Base-by-base conservation (phyloP, 2,113 vertebrate genomes). In the Solea senegalensis region DNA sequence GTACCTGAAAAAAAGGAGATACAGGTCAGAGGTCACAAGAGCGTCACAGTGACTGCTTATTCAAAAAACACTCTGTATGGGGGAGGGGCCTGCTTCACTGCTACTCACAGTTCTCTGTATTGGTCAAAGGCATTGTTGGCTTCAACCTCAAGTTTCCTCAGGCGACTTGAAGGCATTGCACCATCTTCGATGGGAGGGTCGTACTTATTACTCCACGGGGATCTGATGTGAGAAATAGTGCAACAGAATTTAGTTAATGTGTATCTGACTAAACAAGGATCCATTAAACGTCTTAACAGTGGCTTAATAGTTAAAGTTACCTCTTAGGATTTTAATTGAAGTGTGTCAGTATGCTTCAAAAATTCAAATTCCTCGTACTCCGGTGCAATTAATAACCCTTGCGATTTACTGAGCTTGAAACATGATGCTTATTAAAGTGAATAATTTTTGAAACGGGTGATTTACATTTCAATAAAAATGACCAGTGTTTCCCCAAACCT, bases 111-210 rank as follows among this genome's bases (percentile, higher is more conserved):
- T 90, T 99, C 98, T 96, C 98, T 95, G 93, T 99, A 99, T 93
- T 99, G 98, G 94, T 99, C 98, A 7, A 99, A 99, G 92, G 98
- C 98, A 45, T 98, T 98, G 90, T 99, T 99, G 89, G 97, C 98
- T 90, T 99, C 98, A 66, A 99, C 95, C 91, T 99, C 98, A 51
- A 99, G 95, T 90, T 99, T 99, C 60, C 98, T 95, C 90, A 99
- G 94, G 55, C 98, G 96, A 74, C 95, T 94, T 8, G 98, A 99
- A 28, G 98, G 98, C 97, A 99, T 99, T 75, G 98, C 97, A 64
- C 98, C 98, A 8, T 99, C 98, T 88, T 99, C 98, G 88, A 99
- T 94, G 41, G 97, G 97, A 45, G 98, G 98, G 68, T 99, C 98
- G 1, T 99, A 99, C 78, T 98, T 99, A 93, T 99, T 99, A 92